phyloP scores from a whole-genome alignment of 2,888 invertebrate genomes.

The Heterodera filipjevi region DNA sequence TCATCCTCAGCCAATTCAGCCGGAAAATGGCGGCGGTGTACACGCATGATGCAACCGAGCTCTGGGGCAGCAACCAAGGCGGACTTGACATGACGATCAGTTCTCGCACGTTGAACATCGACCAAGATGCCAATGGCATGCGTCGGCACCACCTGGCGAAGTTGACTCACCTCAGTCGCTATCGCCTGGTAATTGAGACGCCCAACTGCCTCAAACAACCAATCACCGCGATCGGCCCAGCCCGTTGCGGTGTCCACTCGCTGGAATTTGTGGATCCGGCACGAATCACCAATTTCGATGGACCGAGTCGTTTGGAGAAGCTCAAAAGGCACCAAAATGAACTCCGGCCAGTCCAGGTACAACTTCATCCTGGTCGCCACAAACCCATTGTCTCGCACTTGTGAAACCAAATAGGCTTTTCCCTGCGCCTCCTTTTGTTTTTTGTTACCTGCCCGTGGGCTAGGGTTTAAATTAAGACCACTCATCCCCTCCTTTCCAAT shows the following conservation, averaged over 20 bases:
- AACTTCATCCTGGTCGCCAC: background rate
- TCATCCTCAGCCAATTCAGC: background rate
- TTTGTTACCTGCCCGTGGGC: background rate
- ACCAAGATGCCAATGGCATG: background rate
- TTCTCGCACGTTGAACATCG: background rate
- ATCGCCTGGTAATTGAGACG: background rate
- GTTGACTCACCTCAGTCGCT: background rate
- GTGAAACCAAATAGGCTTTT: background rate
- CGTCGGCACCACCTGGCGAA: background rate
- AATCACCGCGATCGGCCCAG: background rate
- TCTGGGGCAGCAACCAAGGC: background rate
- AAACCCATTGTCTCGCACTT: background rate
- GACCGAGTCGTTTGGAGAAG: background rate
- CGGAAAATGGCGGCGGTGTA: slow-evolving; percentile 1
- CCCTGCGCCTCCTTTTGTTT: background rate
- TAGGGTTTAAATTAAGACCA: background rate
- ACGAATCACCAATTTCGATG: background rate
- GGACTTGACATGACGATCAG: background rate
- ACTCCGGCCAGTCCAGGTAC: background rate
- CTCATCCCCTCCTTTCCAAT: background rate
- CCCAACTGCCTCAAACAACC: background rate
- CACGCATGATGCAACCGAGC: background rate
- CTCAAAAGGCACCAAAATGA: background rate
- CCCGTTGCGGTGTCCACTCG: background rate
- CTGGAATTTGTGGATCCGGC: background rate